phyloP scores from a whole-genome alignment of 2,888 invertebrate genomes.

The Epinotia ramella region DNA sequence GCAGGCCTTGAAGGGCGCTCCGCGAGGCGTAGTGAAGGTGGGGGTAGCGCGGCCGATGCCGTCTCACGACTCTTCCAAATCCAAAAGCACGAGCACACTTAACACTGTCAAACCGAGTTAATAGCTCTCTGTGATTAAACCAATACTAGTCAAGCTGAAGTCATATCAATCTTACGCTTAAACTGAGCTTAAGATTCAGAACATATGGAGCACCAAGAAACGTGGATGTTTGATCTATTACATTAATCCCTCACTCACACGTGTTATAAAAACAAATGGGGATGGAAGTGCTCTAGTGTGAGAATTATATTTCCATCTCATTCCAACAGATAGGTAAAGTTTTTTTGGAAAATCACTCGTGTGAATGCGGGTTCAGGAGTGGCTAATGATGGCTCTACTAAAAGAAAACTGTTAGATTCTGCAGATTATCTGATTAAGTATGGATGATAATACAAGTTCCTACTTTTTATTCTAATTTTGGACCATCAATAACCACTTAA shows the following conservation, averaged over 20 bases:
- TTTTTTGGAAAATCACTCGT: not conserved
- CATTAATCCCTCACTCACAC: not conserved
- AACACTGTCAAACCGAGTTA: conserved; percentile 75
- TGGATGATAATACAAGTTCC: not conserved
- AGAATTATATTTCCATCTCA: not conserved
- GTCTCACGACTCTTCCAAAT: conserved; percentile 67
- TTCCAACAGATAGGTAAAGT: not conserved
- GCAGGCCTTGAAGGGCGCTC: conserved; percentile 97
- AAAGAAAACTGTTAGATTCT: not conserved
- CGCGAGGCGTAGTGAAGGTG: conserved; percentile 94
- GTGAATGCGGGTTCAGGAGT: conserved; percentile 9
- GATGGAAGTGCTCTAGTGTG: not conserved
- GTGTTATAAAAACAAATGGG: not conserved
- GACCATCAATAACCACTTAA: conserved; percentile 18
- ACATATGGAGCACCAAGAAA: conserved; percentile 62
- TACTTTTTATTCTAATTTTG: not conserved
- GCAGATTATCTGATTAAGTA: not conserved
- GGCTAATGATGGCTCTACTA: conserved; percentile 9
- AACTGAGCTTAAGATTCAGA: conserved; percentile 60
- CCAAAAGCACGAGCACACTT: conserved; percentile 74
- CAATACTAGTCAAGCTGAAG: conserved; percentile 77
- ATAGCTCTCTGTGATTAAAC: conserved; percentile 61
- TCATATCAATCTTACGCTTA: conserved; percentile 71
- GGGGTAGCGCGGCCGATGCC: conserved; percentile 96
- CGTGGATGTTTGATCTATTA: conserved; percentile 52